Percentiles rank a stretch among this genome's conserved stretches.
These are phyloP conservation scores for Drosophila kanapiae DNA, from an alignment of 1,140 invertebrate genomes.

Conservation along the genomic window DNA sequence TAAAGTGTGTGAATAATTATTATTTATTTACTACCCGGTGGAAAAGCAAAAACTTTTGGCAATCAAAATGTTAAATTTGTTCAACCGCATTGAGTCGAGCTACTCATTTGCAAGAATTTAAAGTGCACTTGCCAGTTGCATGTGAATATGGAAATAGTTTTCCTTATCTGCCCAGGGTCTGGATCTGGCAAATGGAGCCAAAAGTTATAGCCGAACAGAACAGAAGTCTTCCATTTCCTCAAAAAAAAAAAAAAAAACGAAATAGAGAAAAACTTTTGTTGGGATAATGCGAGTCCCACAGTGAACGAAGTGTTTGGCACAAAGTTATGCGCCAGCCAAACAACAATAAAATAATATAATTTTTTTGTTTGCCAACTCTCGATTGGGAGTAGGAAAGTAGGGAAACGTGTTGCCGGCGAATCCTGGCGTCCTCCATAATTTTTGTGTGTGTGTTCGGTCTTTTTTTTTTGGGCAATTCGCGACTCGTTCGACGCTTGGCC, in stretches of 20 bases:
- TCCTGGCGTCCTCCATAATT: conserved; percentile 35
- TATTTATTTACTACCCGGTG: neutral
- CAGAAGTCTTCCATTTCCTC: conserved; percentile 60
- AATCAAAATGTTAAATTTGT: conserved; percentile 30
- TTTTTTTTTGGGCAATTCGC: conserved; percentile 53
- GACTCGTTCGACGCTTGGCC: conserved; percentile 57
- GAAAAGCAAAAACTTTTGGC: conserved; percentile 29
- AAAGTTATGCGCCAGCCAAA: conserved; percentile 77
- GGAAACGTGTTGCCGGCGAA: conserved; percentile 47
- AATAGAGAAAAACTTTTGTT: conserved; percentile 56
- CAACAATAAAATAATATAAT: conserved; percentile 81
- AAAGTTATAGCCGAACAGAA: conserved; percentile 63
- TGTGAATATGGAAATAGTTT: conserved; percentile 66
- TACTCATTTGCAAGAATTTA: conserved; percentile 85
- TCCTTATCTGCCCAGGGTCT: conserved; percentile 58
- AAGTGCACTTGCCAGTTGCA: conserved; percentile 82
- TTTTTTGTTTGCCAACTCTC: conserved; percentile 60
- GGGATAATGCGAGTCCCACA: conserved; percentile 63
- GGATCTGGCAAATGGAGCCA: conserved; percentile 63
- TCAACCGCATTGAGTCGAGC: conserved; percentile 46
- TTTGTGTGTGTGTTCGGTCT: neutral
- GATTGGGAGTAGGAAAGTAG: conserved; percentile 27
- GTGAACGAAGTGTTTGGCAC: conserved; percentile 73
- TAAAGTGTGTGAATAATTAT: conserved; percentile 1
- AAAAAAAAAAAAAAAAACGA: neutral